Conservation (phyloP, 1,140 invertebrate species). For the Antheraea pernyi region DNA sequence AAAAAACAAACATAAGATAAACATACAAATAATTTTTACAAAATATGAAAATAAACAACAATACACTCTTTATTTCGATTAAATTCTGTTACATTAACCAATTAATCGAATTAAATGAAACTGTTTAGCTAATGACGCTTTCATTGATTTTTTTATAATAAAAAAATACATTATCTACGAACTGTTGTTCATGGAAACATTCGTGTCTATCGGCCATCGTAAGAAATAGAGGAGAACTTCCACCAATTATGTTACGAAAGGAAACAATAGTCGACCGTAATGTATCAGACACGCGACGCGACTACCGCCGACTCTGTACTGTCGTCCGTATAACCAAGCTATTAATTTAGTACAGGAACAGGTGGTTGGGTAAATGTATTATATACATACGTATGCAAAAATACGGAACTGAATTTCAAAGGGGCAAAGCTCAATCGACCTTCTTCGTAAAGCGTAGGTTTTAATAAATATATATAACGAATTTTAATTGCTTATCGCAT, state of each 20-base stretch:
- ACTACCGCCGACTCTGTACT: constrained; percentile 17
- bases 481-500: too few species aligned
- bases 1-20: constrained; percentile 7
- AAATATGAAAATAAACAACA: background rate
- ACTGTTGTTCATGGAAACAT: constrained; percentile 28
- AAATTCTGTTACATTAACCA: too few species aligned
- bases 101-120: too few species aligned
- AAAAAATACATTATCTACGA: constrained; percentile 15
- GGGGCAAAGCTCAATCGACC: too few species aligned
- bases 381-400: too few species aligned
- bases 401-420: too few species aligned
- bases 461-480: too few species aligned
- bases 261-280: constrained; percentile 31
- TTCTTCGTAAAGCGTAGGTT: too few species aligned
- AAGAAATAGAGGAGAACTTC: constrained; percentile 36
- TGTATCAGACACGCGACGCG: constrained; percentile 28
- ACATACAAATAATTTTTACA: background rate
- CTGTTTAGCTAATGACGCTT: background rate
- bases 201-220: constrained; percentile 33
- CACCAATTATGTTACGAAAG: constrained; percentile 30
- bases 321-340: constrained; percentile 12
- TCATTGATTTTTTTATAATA: background rate
- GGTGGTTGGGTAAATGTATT: constrained; percentile 14
- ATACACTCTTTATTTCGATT: too few species aligned
- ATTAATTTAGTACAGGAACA: constrained; percentile 23